phyloP scores from a whole-genome alignment of 2,888 invertebrate genomes.

The Cotesia congregata region DNA sequence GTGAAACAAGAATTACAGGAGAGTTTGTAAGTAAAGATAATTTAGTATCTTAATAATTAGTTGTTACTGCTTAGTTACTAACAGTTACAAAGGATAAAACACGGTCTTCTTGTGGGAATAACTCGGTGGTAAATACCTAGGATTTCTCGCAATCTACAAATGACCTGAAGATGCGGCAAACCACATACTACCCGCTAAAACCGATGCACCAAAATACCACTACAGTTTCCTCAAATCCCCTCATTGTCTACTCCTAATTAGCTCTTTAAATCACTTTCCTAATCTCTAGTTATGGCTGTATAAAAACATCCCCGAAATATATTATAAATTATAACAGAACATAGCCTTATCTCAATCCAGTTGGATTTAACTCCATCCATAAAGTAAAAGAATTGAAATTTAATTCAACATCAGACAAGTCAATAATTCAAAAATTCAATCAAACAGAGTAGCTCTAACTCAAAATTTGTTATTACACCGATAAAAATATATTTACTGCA shows the following conservation, averaged over 20 bases:
- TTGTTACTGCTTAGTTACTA: background rate
- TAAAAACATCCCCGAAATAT: background rate
- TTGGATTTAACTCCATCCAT: no score
- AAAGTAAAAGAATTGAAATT: no score
- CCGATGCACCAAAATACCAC: slow-evolving; percentile 27
- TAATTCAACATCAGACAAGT: no score
- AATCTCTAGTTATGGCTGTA: background rate
- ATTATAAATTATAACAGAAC: background rate
- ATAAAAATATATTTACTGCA: background rate
- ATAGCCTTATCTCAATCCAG: background rate
- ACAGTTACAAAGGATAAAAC: background rate
- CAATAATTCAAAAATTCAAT: no score
- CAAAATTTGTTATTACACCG: no score
- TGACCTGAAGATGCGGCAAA: slow-evolving; percentile 24
- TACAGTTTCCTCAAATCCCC: slow-evolving; percentile 32
- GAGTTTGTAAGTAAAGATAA: background rate
- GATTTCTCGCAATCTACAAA: slow-evolving; percentile 27
- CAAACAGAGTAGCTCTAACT: no score
- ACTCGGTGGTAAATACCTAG: background rate
- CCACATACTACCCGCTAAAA: slow-evolving; percentile 27
- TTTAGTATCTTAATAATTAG: background rate
- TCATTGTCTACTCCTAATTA: background rate
- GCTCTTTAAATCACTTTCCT: background rate
- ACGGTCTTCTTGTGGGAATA: background rate
- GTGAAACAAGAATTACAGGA: background rate